Evolutionary conservation across 1,140 invertebrate genomes (phyloP).

Genomic region (Cydia amplana): DNA sequence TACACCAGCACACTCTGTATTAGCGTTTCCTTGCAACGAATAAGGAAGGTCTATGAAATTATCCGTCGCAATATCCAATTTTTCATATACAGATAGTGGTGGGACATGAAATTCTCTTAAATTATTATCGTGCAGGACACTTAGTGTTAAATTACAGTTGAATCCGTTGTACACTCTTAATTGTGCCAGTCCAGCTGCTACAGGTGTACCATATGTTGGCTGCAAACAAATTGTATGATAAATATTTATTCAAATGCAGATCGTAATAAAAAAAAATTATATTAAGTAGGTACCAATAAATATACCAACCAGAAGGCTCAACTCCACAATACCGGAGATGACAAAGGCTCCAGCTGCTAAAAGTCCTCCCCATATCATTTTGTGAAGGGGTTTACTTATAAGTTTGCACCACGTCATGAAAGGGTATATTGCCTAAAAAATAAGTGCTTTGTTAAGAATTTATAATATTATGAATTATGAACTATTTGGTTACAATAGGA

Average conservation of each 20-base stretch:
- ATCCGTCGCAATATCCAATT: conserved; percentile 55
- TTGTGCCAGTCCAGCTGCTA: conserved; percentile 63
- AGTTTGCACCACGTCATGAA: conserved; percentile 90
- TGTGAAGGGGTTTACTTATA: conserved; percentile 89
- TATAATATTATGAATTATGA: neutral
- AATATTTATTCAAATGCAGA: conserved; percentile 20
- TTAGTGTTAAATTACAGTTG: conserved; percentile 65
- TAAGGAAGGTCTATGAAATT: conserved; percentile 56
- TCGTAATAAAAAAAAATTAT: conserved; percentile 13
- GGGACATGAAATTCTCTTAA: conserved; percentile 43
- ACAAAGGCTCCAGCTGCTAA: conserved; percentile 91
- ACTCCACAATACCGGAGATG: conserved; percentile 92
- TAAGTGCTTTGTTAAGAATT: neutral
- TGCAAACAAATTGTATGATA: conserved; percentile 47
- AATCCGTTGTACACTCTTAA: conserved; percentile 69
- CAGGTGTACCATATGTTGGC: conserved; percentile 72
- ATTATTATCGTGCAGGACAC: conserved; percentile 31
- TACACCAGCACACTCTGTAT: conserved; percentile 50
- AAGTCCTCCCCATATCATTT: conserved; percentile 91
- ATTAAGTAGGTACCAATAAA: neutral
- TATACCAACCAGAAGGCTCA: conserved; percentile 85
- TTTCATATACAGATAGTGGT: conserved; percentile 60
- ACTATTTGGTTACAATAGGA: no score
- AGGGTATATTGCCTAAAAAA: conserved; percentile 85
- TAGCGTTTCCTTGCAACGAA: conserved; percentile 48